A percentile compares a stretch with the other conserved stretches of the same genome.
Evolutionary conservation across 2,797 vertebrate species (phyloP).

Genomic region (Thamnophis elegans): DNA sequence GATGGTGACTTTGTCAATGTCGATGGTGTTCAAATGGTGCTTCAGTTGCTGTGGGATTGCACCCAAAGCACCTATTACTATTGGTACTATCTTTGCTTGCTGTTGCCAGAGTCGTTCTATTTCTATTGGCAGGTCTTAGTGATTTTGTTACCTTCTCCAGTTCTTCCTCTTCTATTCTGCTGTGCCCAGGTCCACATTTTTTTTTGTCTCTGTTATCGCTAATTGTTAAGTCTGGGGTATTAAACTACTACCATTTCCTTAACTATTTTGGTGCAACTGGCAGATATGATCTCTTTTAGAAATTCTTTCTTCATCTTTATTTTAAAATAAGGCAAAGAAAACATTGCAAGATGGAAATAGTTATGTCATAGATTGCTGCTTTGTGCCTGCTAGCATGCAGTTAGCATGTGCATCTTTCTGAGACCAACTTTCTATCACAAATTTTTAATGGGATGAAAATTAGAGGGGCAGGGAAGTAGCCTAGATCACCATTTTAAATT

Average conservation of each 20-base stretch:
- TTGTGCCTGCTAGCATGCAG: background rate
- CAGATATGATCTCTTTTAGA: background rate
- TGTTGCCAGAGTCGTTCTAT: background rate
- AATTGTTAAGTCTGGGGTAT: background rate
- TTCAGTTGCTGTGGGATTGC: background rate
- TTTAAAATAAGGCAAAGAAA: background rate
- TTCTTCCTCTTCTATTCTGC: background rate
- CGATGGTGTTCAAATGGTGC: background rate
- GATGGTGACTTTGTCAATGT: background rate
- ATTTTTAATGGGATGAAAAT: conserved; percentile 30
- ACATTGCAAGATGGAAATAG: background rate
- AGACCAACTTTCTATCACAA: conserved; percentile 33
- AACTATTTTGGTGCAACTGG: background rate
- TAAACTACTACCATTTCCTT: background rate
- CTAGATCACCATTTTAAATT: conserved; percentile 36
- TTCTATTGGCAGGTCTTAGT: background rate
- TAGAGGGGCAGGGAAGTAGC: background rate
- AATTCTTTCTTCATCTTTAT: background rate
- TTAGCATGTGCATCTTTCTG: background rate
- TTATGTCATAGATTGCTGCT: background rate
- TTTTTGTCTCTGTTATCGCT: background rate
- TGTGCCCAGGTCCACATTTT: background rate
- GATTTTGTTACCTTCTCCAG: background rate
- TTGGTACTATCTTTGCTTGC: background rate
- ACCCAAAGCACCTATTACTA: background rate